Percentiles rank a stretch among this genome's conserved stretches.
These are phyloP conservation scores for Mythimna loreyi DNA, from an alignment of 2,888 invertebrate genomes.

Conservation along the genomic window DNA sequence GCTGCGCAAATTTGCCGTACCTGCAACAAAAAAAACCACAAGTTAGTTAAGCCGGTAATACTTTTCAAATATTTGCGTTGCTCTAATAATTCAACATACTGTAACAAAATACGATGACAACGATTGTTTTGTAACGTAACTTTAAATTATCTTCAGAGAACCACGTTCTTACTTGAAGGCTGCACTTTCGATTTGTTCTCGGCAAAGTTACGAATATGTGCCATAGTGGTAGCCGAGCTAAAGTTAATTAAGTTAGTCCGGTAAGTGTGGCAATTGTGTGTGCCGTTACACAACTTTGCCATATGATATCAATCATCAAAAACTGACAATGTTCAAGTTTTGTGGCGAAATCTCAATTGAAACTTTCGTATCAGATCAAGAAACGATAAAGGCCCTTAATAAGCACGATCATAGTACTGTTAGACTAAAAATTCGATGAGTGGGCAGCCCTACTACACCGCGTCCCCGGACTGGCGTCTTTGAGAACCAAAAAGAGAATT, in stretches of 20 bases:
- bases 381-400: too few species aligned
- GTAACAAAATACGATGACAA: slow-evolving; percentile 20
- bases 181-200: slow-evolving; percentile 8
- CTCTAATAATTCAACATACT: slow-evolving; percentile 6
- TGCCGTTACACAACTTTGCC: neutral
- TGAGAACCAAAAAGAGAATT: too few species aligned
- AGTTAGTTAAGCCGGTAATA: neutral
- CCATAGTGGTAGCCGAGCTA: neutral
- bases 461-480: too few species aligned
- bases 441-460: too few species aligned
- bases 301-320: neutral
- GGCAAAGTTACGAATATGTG: slow-evolving; percentile 3
- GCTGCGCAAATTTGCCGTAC: slow-evolving; percentile 15
- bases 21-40: slow-evolving; percentile 39
- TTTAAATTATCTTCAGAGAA: slow-evolving; percentile 10
- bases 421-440: too few species aligned
- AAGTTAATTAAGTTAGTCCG: neutral
- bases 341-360: slow-evolving; percentile 4
- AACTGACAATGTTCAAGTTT: neutral
- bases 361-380: slow-evolving; percentile 1
- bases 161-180: slow-evolving; percentile 24
- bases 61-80: neutral
- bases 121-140: slow-evolving; percentile 4
- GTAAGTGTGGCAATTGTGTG: neutral
- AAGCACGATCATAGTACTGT: too few species aligned